Conservation (phyloP, 2,888 invertebrate species). For the Ommatoiulus sabulosus region DNA sequence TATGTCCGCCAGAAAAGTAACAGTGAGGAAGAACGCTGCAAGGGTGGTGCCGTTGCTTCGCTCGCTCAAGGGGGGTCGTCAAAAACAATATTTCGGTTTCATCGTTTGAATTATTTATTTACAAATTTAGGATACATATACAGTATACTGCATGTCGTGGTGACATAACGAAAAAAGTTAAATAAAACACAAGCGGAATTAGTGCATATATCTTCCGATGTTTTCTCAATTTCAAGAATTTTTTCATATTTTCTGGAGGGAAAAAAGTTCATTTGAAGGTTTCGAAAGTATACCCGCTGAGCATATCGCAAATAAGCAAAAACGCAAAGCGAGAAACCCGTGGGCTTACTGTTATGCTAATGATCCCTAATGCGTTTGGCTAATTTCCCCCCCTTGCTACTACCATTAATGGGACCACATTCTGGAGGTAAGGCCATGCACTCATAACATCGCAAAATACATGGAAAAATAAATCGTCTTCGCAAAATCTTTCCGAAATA, state of each 20-base stretch:
- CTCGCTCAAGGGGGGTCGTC: slow-evolving; percentile 48
- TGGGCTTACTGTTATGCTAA: slow-evolving; percentile 19
- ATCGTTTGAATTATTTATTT: slow-evolving; percentile 10
- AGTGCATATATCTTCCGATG: no score
- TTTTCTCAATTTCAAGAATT: no score
- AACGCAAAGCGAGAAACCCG: not conserved
- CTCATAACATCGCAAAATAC: slow-evolving; percentile 5
- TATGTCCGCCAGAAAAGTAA: not conserved
- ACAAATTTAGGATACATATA: not conserved
- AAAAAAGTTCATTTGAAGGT: not conserved
- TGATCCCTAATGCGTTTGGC: slow-evolving; percentile 15
- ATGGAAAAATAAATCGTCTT: not conserved
- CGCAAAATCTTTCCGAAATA: not conserved
- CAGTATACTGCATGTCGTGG: not conserved
- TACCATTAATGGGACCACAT: slow-evolving; percentile 31
- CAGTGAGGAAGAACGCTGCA: not conserved
- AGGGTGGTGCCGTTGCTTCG: slow-evolving; percentile 45
- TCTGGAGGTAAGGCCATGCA: not conserved
- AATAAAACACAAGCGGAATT: not conserved
- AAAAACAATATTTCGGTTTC: slow-evolving; percentile 47
- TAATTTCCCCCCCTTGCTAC: slow-evolving; percentile 32
- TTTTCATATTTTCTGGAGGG: not conserved
- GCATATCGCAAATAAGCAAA: not conserved
- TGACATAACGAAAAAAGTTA: not conserved
- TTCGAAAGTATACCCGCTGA: not conserved